Percentiles rank a stretch among this genome's conserved stretches.
Evolutionary conservation across 1,140 invertebrate species (phyloP).

Genomic region (Coelopa frigida): DNA sequence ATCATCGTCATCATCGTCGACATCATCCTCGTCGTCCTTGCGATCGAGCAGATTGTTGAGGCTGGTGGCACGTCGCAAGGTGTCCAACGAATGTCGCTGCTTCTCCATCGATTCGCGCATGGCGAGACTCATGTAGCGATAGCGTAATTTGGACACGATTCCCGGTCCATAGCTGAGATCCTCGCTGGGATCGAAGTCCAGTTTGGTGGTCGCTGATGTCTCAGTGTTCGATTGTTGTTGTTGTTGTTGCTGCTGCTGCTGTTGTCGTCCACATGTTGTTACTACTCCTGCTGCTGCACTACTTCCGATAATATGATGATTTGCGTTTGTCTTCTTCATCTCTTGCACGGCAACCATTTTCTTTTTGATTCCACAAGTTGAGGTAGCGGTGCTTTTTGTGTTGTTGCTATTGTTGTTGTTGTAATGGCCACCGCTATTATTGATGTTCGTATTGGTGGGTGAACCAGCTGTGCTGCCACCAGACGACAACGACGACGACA

Average conservation of each 20-base stretch:
- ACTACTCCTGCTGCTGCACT: slow-evolving; percentile 17
- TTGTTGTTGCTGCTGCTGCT: slow-evolving; percentile 4
- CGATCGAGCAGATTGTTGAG: slow-evolving; percentile 78
- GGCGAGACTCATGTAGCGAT: slow-evolving; percentile 74
- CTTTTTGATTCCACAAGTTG: slow-evolving; percentile 20
- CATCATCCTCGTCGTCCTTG: slow-evolving; percentile 45
- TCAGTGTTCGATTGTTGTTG: slow-evolving; percentile 5
- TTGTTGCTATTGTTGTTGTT: too few species aligned
- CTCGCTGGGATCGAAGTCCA: slow-evolving; percentile 46
- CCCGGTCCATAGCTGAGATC: slow-evolving; percentile 85
- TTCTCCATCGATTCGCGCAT: slow-evolving; percentile 57
- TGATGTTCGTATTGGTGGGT: slow-evolving; percentile 28
- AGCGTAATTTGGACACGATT: slow-evolving; percentile 79
- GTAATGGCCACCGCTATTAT: too few species aligned
- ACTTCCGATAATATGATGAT: slow-evolving; percentile 30
- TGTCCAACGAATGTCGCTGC: slow-evolving; percentile 54
- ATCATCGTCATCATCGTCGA: slow-evolving; percentile 20
- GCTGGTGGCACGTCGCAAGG: slow-evolving; percentile 69
- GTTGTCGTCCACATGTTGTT: slow-evolving; percentile 12
- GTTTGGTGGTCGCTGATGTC: slow-evolving; percentile 2
- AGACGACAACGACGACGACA: slow-evolving; percentile 4
- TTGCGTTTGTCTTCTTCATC: slow-evolving; percentile 38
- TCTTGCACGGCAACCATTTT: slow-evolving; percentile 45
- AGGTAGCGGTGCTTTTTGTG: slow-evolving; percentile 22
- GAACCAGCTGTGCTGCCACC: slow-evolving; percentile 13